phyloP scores from a whole-genome alignment of 2,888 invertebrate genomes.

The Drosophila sordidula region DNA sequence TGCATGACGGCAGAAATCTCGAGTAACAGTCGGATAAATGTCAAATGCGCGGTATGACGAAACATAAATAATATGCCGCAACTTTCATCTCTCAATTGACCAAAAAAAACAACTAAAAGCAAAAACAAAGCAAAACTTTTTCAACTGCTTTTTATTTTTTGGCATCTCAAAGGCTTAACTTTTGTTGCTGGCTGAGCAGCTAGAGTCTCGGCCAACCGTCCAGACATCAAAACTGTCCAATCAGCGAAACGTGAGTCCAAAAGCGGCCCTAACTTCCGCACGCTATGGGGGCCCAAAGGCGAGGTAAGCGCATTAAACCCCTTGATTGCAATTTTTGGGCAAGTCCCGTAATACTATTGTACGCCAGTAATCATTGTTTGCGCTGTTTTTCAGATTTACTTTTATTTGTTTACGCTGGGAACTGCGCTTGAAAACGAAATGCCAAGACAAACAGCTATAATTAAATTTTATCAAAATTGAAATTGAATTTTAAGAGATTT shows the following conservation, averaged over 20 bases:
- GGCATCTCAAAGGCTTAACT: constrained; percentile 24
- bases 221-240: constrained; percentile 60
- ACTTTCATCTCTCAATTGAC: constrained; percentile 59
- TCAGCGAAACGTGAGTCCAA: constrained; percentile 56
- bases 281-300: constrained; percentile 8
- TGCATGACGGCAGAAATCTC: constrained; percentile 7
- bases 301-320: constrained; percentile 66
- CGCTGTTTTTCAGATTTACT: constrained; percentile 44
- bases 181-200: constrained; percentile 5
- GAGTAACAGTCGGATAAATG: constrained; percentile 52
- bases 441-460: constrained; percentile 10
- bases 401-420: constrained; percentile 44
- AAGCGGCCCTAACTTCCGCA: constrained; percentile 49
- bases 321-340: constrained; percentile 62
- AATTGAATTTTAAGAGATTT: not conserved
- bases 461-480: not conserved
- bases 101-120: constrained; percentile 6
- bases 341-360: constrained; percentile 45
- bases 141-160: constrained; percentile 20
- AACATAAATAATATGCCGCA: constrained; percentile 38
- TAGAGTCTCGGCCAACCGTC: constrained; percentile 18
- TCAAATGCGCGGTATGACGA: constrained; percentile 53
- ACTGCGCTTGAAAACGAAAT: constrained; percentile 19
- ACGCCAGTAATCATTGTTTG: constrained; percentile 43
- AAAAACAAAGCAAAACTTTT: constrained; percentile 29